Base-by-base conservation (phyloP, 2,888 invertebrate species). In the Tenthredo notha region DNA sequence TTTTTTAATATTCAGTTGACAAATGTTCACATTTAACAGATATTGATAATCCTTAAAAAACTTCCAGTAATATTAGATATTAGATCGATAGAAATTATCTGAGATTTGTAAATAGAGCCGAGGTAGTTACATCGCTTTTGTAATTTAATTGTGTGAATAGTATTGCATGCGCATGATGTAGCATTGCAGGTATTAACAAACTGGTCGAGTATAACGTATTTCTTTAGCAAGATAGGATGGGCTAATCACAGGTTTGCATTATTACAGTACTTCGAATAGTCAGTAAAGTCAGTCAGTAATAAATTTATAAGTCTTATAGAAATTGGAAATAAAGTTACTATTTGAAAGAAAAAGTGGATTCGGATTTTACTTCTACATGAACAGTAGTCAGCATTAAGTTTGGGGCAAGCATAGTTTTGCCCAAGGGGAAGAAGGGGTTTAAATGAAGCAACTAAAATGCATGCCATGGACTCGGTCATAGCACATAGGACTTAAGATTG, bases 371-470 rank as follows among this genome's bases (percentile, higher is more conserved):
- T 21, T 74, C 18, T 10, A 74, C 43, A 37, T 37, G 47, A 61
- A 10, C 25, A 25, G 10, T 58, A 58, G 80, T 40, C 50, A 50
- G 77, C 15, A 54, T 25, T 21, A 21, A 61, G 61, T 61, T 61
- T 21, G 12, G 37, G 29, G 25, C 18, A 78, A 18, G 25, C 18
- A 78, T 58, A 61, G 15, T 61, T 47, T 80, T 40, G 40, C 58
- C 78, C n/a, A 61, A 40, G 47, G 33, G 75, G 25, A 50, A n/a
- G n/a, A 18, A 29, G 85, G 86, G 86, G 84, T 88, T 84, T 85
- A 90, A 90, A 90, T 89, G 90, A 90, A 90, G 88, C 90, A 87
- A 90, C 89, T 90, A 90, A 90, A 90, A 90, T 90, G 89, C 90
- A 90, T 90, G 88, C 87, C 87, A 80, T 80, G 21, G 18, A 80